Conservation (phyloP, 2,888 invertebrate genomes). For the Notodonta ziczac region DNA sequence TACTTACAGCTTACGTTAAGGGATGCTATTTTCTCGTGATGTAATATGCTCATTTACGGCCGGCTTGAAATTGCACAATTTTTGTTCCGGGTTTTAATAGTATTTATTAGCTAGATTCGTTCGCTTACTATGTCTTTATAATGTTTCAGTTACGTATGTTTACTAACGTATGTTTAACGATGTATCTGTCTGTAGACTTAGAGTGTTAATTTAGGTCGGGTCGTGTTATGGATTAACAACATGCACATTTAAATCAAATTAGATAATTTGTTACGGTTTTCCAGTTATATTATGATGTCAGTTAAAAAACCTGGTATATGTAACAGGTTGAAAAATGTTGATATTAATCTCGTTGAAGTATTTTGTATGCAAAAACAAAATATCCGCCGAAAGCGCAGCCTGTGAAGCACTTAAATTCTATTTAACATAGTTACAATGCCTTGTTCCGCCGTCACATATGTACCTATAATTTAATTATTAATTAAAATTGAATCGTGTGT, state of each 20-base stretch:
- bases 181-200: conserved; percentile 4
- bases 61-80: conserved; percentile 33
- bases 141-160: not conserved
- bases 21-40: conserved; percentile 42
- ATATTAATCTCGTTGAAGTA: conserved; percentile 33
- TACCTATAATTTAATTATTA: too few species aligned
- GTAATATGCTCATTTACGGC: conserved; percentile 32
- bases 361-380: conserved; percentile 25
- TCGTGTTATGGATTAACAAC: not conserved
- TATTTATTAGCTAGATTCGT: conserved; percentile 20
- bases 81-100: conserved; percentile 43
- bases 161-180: conserved; percentile 3
- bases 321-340: too few species aligned
- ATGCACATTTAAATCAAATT: too few species aligned
- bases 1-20: conserved; percentile 23
- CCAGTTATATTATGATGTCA: not conserved
- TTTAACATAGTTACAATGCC: too few species aligned
- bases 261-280: not conserved
- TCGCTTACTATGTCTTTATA: not conserved
- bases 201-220: not conserved
- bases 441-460: too few species aligned
- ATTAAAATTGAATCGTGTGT: too few species aligned
- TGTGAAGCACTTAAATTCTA: too few species aligned
- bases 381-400: not conserved
- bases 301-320: too few species aligned